phyloP scores from a whole-genome alignment of 2,888 invertebrate species.

The Caenorhabditis sulstoni region DNA sequence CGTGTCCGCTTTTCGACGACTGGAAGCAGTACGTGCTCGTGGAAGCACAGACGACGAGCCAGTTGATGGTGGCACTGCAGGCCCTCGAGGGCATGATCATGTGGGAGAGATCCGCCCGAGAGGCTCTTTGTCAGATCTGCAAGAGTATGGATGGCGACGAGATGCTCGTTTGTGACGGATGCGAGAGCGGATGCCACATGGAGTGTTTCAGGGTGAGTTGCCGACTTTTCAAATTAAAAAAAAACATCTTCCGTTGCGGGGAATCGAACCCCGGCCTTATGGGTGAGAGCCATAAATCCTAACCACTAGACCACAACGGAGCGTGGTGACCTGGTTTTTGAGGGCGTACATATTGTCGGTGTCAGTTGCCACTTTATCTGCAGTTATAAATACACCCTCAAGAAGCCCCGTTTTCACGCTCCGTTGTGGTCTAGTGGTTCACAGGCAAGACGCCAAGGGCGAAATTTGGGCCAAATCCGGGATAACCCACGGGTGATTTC shows the following conservation, averaged over 20 bases:
- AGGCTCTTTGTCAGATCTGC: conserved; percentile 92
- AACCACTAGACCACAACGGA: conserved; percentile 69
- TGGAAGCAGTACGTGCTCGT: conserved; percentile 91
- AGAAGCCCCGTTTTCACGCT: too few species aligned
- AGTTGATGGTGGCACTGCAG: conserved; percentile 89
- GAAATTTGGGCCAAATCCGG: too few species aligned
- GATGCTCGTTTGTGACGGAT: conserved; percentile 94
- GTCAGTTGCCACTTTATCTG: background rate
- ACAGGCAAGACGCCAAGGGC: too few species aligned
- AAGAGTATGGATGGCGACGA: conserved; percentile 96
- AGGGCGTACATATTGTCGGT: too few species aligned
- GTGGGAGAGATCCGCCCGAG: conserved; percentile 99
- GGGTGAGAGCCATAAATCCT: conserved; percentile 72
- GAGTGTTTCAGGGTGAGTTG: conserved; percentile 90
- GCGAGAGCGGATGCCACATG: conserved; percentile 98
- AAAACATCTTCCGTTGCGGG: background rate
- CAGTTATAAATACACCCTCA: background rate
- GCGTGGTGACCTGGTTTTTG: background rate
- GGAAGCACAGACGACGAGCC: conserved; percentile 90
- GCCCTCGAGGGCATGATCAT: conserved; percentile 92
- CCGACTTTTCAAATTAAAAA: background rate
- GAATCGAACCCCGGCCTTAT: conserved; percentile 68
- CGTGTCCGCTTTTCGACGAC: conserved; percentile 69
- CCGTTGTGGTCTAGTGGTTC: conserved; percentile 67
- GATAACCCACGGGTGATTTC: too few species aligned